Evolutionary conservation across 1,140 invertebrate genomes (phyloP).

Genomic region (Drosophila kurseongensis): DNA sequence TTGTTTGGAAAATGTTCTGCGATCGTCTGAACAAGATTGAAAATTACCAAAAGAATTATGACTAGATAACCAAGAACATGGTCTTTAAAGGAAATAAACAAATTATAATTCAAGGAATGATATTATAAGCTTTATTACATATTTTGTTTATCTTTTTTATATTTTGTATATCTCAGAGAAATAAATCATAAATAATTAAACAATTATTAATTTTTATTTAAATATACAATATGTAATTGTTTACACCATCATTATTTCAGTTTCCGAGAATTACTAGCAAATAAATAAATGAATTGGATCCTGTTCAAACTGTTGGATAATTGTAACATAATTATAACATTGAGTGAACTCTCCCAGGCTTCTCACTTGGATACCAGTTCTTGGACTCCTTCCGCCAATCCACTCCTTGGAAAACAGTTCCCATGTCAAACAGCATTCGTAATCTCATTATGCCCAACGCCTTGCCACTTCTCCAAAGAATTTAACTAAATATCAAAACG

Average conservation of each 20-base stretch:
- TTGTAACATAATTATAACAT: background rate
- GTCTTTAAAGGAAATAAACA: background rate
- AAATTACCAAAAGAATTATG: constrained; percentile 15
- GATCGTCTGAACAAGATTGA: constrained; percentile 10
- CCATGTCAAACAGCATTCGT: constrained; percentile 49
- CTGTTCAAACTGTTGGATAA: background rate
- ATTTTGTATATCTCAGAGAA: no score
- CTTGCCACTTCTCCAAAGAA: constrained; percentile 35
- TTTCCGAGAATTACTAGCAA: no score
- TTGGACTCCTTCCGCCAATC: background rate
- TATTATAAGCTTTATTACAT: no score
- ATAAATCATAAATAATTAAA: no score
- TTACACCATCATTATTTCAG: no score
- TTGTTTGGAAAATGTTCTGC: constrained; percentile 28
- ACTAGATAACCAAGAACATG: background rate
- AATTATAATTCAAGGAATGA: background rate
- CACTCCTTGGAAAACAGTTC: constrained; percentile 23
- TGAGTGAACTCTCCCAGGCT: constrained; percentile 37
- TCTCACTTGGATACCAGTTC: constrained; percentile 12
- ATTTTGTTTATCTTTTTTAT: no score
- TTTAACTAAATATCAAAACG: constrained; percentile 53
- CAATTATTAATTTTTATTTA: no score
- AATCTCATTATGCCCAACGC: constrained; percentile 64
- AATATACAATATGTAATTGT: no score
- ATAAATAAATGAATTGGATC: no score